Conservation (phyloP, 2,888 invertebrate genomes). For the Troides oblongomaculatus region DNA sequence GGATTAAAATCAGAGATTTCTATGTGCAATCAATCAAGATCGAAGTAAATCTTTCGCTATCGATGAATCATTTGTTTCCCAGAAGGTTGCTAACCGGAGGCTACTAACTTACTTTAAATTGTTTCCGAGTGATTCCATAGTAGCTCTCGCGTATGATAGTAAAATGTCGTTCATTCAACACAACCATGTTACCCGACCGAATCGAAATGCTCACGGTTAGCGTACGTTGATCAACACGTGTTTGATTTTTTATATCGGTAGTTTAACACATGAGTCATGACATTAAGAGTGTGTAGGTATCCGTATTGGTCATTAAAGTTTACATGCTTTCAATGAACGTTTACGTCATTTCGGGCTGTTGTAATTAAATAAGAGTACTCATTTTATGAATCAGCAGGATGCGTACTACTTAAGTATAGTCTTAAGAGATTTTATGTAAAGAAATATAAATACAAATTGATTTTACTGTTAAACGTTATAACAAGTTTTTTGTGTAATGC, state of each 20-base stretch:
- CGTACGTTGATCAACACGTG: conserved; percentile 41
- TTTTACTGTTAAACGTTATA: no score
- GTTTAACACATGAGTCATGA: conserved; percentile 42
- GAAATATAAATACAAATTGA: no score
- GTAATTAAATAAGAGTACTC: conserved; percentile 24
- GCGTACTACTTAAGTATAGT: neutral
- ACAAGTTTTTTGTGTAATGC: no score
- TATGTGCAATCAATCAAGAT: conserved; percentile 38
- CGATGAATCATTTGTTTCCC: conserved; percentile 45
- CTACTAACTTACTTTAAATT: conserved; percentile 50
- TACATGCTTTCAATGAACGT: conserved; percentile 32
- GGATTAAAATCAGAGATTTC: no score
- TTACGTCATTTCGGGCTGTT: conserved; percentile 21
- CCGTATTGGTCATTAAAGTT: conserved; percentile 37
- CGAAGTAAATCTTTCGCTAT: conserved; percentile 56
- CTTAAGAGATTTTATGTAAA: no score
- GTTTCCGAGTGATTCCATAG: conserved; percentile 44
- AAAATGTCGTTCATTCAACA: conserved; percentile 66
- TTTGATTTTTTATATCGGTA: conserved; percentile 51
- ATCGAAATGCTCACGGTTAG: conserved; percentile 48
- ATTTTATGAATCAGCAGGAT: conserved; percentile 18
- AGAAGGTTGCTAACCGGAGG: conserved; percentile 42
- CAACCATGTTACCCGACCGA: conserved; percentile 48
- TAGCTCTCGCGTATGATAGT: conserved; percentile 46
- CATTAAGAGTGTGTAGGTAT: conserved; percentile 27